Base-by-base conservation (phyloP, 2,888 invertebrate species). In the Brachyptera risi region DNA sequence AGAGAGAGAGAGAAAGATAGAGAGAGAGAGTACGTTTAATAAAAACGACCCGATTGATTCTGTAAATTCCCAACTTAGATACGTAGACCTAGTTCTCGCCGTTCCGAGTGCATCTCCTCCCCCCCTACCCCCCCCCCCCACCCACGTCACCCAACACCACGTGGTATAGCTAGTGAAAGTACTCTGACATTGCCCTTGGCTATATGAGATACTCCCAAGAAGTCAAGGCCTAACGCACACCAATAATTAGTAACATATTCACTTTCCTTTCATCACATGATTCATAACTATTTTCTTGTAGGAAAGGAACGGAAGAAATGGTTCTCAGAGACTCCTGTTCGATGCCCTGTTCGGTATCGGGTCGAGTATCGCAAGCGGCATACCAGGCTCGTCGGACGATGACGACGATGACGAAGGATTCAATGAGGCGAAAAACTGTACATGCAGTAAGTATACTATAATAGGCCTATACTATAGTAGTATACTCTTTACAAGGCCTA, bases 371-470 rank as follows among this genome's bases (percentile, higher is more conserved):
- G 19, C 23, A 23, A 47, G 24, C 47, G 21, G 13, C 42, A 47
- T 17, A 23, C 5, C 21, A 11, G 9, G 21, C 23, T 13, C 13
- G 17, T 31, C 31, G 0, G 49, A 49, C 13, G 31, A 26, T n/a
- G 59, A 59, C 37, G 59, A 59, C 31, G 49, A 59, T 5, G 44
- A 54, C 54, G 54, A 54, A n/a, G 56, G 40, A n/a, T 27, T 31
- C 17, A 42, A 60, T 7, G 19, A 7, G 31, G 56, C 47, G 21
- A 56, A 31, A 47, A 60, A 60, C 42, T 60, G 60, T 21, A 56
- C 60, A 2, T 60, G 60, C 37, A 54, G 60, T 60, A 56, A 54
- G 60, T 31, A n/a, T n/a, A n/a, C n/a, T n/a, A n/a, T n/a, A n/a
- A n/a, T n/a, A n/a, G n/a, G n/a, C n/a, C n/a, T n/a, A n/a, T n/a